These are phyloP conservation scores for Nycticryphes semicollaris DNA, from an alignment of 2,113 vertebrate genomes.

Conservation along the genomic window DNA sequence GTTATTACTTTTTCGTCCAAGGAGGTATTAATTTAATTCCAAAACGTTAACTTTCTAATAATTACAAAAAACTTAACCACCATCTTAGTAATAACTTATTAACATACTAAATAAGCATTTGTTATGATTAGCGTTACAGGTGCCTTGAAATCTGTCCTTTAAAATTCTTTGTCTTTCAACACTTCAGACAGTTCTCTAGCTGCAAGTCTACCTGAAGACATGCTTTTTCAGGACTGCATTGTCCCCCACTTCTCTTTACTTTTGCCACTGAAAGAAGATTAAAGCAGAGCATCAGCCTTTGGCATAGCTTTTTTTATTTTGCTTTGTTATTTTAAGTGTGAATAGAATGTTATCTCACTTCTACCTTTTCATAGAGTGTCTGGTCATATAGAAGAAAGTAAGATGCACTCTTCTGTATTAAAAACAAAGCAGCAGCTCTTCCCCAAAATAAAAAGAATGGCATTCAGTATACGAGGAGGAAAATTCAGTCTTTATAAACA, in stretches of 20 bases:
- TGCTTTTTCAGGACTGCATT: not conserved
- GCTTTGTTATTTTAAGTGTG: not conserved
- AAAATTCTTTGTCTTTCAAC: not conserved
- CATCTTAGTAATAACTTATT: not conserved
- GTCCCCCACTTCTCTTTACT: not conserved
- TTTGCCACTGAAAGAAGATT: not conserved
- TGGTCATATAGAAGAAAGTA: not conserved
- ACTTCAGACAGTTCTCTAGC: not conserved
- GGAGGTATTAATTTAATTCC: not conserved
- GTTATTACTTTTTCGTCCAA: not conserved
- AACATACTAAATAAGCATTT: not conserved
- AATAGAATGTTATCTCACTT: not conserved
- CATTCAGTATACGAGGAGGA: not conserved
- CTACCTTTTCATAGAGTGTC: not conserved
- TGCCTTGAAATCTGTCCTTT: not conserved
- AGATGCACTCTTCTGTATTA: not conserved
- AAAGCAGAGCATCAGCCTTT: not conserved
- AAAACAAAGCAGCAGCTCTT: not conserved
- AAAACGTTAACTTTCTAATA: not conserved
- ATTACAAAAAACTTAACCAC: not conserved
- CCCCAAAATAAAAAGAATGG: not conserved
- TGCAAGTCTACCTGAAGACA: not conserved
- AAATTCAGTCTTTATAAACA: not conserved
- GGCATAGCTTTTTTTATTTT: too few relatives aligned
- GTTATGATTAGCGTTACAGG: not conserved